A percentile compares a stretch with the other conserved stretches of the same genome.
phyloP scores from a whole-genome alignment of 2,888 invertebrate genomes.

The Uropetala carovei region DNA sequence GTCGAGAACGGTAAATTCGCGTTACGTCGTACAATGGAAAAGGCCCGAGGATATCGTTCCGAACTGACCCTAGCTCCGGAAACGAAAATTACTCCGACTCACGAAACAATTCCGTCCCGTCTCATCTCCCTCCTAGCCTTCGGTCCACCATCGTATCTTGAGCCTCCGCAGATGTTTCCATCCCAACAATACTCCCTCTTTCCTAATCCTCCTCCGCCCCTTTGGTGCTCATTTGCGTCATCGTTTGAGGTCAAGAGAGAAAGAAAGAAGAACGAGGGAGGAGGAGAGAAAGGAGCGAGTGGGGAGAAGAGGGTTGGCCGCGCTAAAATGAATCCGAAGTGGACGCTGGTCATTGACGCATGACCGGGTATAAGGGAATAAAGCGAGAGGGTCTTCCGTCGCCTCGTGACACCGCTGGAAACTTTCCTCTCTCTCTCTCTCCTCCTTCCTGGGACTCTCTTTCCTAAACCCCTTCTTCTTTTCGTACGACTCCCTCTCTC shows the following conservation, averaged over 20 bases:
- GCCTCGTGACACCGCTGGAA: not conserved
- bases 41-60: too few species aligned
- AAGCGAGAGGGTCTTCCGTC: not conserved
- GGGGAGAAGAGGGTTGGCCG: too few species aligned
- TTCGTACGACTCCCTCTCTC: not conserved
- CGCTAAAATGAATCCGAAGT: not conserved
- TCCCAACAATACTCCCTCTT: not conserved
- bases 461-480: not conserved
- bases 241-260: conserved; percentile 14
- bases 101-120: not conserved
- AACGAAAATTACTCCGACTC: not conserved
- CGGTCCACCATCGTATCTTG: not conserved
- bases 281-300: too few species aligned
- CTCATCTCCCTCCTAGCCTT: too few species aligned
- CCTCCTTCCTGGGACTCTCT: not conserved
- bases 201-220: not conserved
- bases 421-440: not conserved
- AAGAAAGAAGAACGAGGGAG: not conserved
- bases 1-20: too few species aligned
- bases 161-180: not conserved
- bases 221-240: not conserved
- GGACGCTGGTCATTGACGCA: not conserved
- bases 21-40: too few species aligned
- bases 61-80: not conserved
- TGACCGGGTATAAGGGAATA: not conserved